Base-by-base conservation (phyloP, 1,140 invertebrate species). In the Megathymus violae region DNA sequence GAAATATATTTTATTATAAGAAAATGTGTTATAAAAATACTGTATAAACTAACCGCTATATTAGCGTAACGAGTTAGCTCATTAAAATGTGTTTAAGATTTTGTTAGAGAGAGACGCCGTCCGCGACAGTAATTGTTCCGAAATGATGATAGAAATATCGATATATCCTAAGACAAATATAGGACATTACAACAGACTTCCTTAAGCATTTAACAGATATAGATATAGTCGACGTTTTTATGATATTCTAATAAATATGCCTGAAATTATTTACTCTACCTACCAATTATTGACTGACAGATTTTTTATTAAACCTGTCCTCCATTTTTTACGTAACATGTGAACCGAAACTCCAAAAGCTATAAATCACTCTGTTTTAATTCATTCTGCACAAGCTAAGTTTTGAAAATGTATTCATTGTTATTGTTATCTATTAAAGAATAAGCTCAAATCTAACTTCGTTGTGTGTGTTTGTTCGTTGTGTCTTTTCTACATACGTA, bases 1-100 rank as follows among this genome's bases (percentile, higher is more conserved):
- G 91, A 52, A 74, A 74, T 36, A 44, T 43, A 11, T 31, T 43
- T 34, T 16, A 11, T 16, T 40, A 17, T 52, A 11, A 64, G 56
- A 48, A 63, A 47, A 41, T 27, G 36, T 48, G 15, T 17, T 19
- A n/a, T 4, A 31, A 4, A 36, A 36, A 4, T 36, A 36, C 11
- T 11, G n/a, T 36, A 36, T 36, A 11, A 36, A 36, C n/a, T n/a
- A n/a, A n/a, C n/a, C 3, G 34, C 4, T n/a, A 36, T 36, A 11
- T 36, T 36, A 36, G 34, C 11, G 10, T 36, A 36, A 36, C 34
- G 34, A 36, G 34, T 11, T 36, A 36, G 34, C 9, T 36, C 34
- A 36, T 36, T 36, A 36, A 36, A 36, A 36, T 36, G 34, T 36
- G 11, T 36, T 36, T 36, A 36, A 36, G 10, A 11, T 36, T 36